Evolutionary conservation across 2,888 invertebrate genomes (phyloP).

Genomic region (Masnerella sp.): DNA sequence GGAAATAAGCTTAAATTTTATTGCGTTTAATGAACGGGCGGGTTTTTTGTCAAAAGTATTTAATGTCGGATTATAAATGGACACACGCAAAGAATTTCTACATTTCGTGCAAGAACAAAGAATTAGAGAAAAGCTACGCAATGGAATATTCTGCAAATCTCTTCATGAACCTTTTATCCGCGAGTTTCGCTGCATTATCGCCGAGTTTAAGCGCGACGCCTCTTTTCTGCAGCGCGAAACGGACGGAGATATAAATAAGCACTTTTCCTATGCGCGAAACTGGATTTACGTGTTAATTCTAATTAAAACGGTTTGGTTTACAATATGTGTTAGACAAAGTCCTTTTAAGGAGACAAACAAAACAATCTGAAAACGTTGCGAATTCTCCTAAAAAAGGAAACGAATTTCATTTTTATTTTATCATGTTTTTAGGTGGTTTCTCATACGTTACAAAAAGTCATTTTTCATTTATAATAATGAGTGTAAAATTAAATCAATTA

Average conservation of each 20-base stretch:
- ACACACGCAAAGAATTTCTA: not conserved
- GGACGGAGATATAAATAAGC: not conserved
- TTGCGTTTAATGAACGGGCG: not conserved
- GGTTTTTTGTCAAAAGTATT: not conserved
- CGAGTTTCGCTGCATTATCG: constrained; percentile 4
- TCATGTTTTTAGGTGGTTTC: no score
- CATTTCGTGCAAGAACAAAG: not conserved
- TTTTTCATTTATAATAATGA: no score
- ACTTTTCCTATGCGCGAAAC: not conserved
- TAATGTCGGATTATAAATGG: not conserved
- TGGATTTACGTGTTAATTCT: no score
- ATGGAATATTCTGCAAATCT: constrained; percentile 1
- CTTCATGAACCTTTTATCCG: constrained; percentile 9
- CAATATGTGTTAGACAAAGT: no score
- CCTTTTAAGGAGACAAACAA: no score
- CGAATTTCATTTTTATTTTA: no score
- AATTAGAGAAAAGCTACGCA: constrained; percentile 9
- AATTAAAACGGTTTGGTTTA: no score
- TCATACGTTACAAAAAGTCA: no score
- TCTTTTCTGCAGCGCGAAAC: not conserved
- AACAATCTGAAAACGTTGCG: no score
- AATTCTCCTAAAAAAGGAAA: no score
- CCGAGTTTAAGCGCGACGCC: constrained; percentile 1
- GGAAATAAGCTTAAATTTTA: not conserved
- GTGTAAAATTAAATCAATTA: no score